A percentile compares a stretch with the other conserved stretches of the same genome.
These are phyloP conservation scores for Cyclophora albipunctata DNA, from an alignment of 2,888 invertebrate genomes.

Conservation along the genomic window DNA sequence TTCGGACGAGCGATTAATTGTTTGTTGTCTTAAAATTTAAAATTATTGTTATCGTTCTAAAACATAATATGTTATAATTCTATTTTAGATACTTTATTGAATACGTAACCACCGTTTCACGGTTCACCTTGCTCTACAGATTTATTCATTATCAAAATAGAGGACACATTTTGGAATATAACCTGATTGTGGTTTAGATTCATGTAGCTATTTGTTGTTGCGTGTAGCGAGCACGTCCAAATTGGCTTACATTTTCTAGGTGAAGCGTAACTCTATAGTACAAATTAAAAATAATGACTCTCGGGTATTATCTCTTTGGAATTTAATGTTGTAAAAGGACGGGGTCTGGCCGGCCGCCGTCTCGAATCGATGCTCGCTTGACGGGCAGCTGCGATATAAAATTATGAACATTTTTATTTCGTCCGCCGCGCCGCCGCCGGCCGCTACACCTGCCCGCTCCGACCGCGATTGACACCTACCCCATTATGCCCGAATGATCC, in stretches of 20 bases:
- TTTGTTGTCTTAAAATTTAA: slow-evolving; percentile 6
- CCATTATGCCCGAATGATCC: slow-evolving; percentile 55
- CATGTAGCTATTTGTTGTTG: slow-evolving; percentile 13
- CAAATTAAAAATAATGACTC: slow-evolving; percentile 58
- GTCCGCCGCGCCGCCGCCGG: slow-evolving; percentile 28
- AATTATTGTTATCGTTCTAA: not conserved
- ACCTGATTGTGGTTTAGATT: slow-evolving; percentile 15
- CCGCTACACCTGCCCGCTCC: slow-evolving; percentile 59
- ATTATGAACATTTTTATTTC: slow-evolving; percentile 72
- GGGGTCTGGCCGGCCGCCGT: slow-evolving; percentile 31
- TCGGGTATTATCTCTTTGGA: slow-evolving; percentile 54
- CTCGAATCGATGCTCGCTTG: slow-evolving; percentile 59
- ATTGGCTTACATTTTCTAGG: slow-evolving; percentile 31
- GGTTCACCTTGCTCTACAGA: slow-evolving; percentile 1
- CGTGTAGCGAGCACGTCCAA: slow-evolving; percentile 20
- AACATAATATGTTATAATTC: no score
- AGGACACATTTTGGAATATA: slow-evolving; percentile 11
- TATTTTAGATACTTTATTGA: no score
- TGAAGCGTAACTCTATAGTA: slow-evolving; percentile 34
- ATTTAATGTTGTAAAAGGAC: slow-evolving; percentile 59
- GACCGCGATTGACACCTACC: slow-evolving; percentile 71
- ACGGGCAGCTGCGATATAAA: slow-evolving; percentile 71
- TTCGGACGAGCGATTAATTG: slow-evolving; percentile 22
- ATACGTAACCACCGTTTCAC: not conserved
- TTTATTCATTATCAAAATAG: slow-evolving; percentile 8